Percentiles rank a stretch among this genome's conserved stretches.
These are phyloP conservation scores for Albula goreensis DNA, from an alignment of 2,113 vertebrate genomes.

Conservation along the genomic window DNA sequence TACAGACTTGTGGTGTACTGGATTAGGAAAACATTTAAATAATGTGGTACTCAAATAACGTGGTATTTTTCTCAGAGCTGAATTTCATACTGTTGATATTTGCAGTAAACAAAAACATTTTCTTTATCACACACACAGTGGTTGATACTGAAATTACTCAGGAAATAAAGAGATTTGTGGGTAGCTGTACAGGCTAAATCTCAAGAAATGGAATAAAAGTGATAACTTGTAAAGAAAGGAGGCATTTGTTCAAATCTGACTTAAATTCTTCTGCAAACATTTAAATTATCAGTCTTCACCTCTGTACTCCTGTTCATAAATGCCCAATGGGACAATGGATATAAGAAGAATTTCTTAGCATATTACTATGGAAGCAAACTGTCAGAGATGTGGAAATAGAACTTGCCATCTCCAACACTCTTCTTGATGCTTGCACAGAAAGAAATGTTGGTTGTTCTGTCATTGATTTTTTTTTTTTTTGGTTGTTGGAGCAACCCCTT, in stretches of 20 bases:
- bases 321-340: background rate
- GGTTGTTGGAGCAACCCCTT: background rate
- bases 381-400: background rate
- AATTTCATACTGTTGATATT: background rate
- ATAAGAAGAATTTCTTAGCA: background rate
- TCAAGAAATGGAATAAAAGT: no score
- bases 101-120: background rate
- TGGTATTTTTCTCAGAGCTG: background rate
- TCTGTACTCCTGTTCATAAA: background rate
- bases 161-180: no score
- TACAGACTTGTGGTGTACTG: background rate
- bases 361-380: background rate
- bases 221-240: no score
- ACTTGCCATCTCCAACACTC: background rate
- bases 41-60: background rate
- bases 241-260: no score
- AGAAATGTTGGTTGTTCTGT: background rate
- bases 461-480: background rate
- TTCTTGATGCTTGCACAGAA: background rate
- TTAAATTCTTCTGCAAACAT: no score
- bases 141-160: no score
- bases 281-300: no score
- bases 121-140: no score
- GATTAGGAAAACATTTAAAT: background rate
- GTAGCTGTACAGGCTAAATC: no score